Conservation (phyloP, 2,888 invertebrate species). For the Lasioglossum villosulum region DNA sequence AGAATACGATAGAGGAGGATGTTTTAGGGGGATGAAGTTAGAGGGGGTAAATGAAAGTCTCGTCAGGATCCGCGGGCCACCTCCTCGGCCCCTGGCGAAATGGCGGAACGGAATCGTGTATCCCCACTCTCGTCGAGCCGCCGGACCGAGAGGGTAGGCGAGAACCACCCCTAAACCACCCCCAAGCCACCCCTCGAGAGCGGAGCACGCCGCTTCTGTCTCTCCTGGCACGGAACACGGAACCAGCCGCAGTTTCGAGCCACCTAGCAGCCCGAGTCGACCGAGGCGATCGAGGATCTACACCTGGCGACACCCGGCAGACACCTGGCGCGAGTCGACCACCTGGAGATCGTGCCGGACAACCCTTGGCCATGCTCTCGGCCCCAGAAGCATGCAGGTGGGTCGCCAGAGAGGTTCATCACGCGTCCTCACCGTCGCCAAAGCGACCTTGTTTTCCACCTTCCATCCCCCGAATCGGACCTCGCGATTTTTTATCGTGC, state of each 20-base stretch:
- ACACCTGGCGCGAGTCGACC: constrained; percentile 27
- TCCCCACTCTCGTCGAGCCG: constrained; percentile 59
- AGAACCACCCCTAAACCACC: neutral
- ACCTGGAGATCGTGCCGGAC: constrained; percentile 63
- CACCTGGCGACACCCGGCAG: constrained; percentile 10
- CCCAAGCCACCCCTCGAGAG: constrained; percentile 24
- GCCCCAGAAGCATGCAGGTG: constrained; percentile 81
- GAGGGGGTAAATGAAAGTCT: constrained; percentile 39
- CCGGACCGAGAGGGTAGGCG: constrained; percentile 3
- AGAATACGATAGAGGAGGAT: neutral
- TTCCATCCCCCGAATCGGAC: neutral
- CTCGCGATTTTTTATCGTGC: neutral
- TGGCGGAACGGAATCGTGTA: constrained; percentile 34
- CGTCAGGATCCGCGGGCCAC: constrained; percentile 4
- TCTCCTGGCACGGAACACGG: constrained; percentile 51
- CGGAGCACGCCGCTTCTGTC: constrained; percentile 73
- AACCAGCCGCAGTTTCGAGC: constrained; percentile 67
- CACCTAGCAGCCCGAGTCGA: constrained; percentile 47
- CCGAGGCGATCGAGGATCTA: constrained; percentile 18
- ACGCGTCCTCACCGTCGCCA: neutral
- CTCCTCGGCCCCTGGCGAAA: neutral
- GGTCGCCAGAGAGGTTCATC: constrained; percentile 37
- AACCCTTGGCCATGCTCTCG: constrained; percentile 78
- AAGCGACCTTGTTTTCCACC: neutral
- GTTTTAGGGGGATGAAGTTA: neutral